A percentile compares a stretch with the other conserved stretches of the same genome.
Conservation (phyloP, 2,888 invertebrate species). For the Chaitophorus viminalis region DNA sequence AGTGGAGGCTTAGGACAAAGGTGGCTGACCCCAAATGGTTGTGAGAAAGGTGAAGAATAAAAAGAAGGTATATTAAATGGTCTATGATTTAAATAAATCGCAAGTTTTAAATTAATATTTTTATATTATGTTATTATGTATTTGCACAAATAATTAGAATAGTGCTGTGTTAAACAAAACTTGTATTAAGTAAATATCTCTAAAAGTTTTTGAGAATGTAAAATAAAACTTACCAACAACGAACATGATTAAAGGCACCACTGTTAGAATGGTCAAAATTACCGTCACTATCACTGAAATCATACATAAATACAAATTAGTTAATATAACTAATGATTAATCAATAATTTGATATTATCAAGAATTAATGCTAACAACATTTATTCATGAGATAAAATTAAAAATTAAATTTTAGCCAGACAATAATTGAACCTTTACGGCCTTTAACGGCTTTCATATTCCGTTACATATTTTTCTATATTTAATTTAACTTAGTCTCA, state of each 20-base stretch:
- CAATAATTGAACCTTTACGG: too few relatives aligned
- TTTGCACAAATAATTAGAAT: background rate
- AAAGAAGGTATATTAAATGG: too few relatives aligned
- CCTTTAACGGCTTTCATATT: too few relatives aligned
- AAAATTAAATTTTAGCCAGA: too few relatives aligned
- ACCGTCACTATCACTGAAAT: constrained; percentile 77
- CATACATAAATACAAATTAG: constrained; percentile 55
- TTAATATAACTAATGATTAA: constrained; percentile 25
- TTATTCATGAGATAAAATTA: background rate
- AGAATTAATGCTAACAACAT: background rate
- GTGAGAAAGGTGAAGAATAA: too few relatives aligned
- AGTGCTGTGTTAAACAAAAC: background rate
- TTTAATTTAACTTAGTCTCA: too few relatives aligned
- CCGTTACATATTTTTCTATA: too few relatives aligned
- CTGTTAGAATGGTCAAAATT: constrained; percentile 75
- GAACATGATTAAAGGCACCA: constrained; percentile 80
- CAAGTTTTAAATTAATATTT: background rate
- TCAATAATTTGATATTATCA: too few relatives aligned
- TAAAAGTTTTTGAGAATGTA: background rate
- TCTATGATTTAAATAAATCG: background rate
- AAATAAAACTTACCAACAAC: constrained; percentile 77
- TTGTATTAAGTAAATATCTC: background rate
- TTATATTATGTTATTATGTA: too few relatives aligned
- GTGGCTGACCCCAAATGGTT: too few relatives aligned
- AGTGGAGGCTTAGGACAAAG: too few relatives aligned